Conservation (phyloP, 2,113 vertebrate genomes). For the Anthoscopus minutus region DNA sequence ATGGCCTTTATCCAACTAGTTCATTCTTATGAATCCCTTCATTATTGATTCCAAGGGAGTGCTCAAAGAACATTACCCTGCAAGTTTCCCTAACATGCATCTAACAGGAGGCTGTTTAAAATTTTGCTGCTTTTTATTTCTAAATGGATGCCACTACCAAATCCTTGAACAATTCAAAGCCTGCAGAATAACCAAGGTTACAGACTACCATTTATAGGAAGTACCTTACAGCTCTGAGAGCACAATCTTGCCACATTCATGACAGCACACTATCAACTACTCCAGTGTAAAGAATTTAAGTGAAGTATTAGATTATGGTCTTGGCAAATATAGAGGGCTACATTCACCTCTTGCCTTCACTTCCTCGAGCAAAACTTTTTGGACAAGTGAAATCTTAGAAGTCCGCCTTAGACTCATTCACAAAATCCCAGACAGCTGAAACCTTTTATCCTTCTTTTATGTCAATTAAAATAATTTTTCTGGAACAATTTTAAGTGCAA, state of each 20-base stretch:
- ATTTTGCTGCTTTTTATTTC: neutral
- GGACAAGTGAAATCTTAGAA: neutral
- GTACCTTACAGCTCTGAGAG: neutral
- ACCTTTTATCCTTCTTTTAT: neutral
- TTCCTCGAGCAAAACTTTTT: neutral
- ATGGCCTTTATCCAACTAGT: neutral
- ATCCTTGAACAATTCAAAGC: neutral
- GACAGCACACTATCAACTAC: neutral
- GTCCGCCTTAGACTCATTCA: neutral
- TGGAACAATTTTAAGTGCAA: neutral
- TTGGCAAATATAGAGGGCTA: neutral
- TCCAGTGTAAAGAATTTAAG: neutral
- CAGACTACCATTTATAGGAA: neutral
- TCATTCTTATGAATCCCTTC: neutral
- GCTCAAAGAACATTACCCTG: neutral
- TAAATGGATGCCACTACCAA: neutral
- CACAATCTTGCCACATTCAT: neutral
- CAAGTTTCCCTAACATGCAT: neutral
- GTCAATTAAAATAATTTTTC: neutral
- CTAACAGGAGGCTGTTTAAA: neutral
- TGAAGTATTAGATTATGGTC: neutral
- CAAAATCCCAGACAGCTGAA: neutral
- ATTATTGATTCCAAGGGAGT: neutral
- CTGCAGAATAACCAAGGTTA: neutral
- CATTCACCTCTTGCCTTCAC: neutral